Percentiles rank a stretch among this genome's conserved stretches.
Conservation (phyloP, 2,888 invertebrate genomes). For the Pheosia gnoma region DNA sequence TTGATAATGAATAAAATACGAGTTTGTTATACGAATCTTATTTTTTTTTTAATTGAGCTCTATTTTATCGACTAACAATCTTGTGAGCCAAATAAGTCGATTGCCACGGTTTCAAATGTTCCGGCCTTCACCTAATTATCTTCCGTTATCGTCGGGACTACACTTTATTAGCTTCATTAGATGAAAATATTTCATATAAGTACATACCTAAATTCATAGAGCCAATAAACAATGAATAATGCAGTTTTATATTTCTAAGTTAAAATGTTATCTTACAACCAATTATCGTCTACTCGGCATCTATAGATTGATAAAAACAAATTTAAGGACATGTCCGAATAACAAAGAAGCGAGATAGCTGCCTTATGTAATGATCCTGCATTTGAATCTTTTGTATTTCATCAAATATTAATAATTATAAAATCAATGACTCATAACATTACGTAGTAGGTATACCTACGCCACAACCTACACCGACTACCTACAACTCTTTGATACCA, state of each 20-base stretch:
- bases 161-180: background rate
- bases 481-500: background rate
- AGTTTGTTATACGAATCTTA: background rate
- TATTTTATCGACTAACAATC: constrained; percentile 1
- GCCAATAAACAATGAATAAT: too few species aligned
- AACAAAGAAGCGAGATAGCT: too few species aligned
- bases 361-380: too few species aligned
- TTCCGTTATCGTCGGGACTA: background rate
- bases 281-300: too few species aligned
- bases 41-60: background rate
- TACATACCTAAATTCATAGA: too few species aligned
- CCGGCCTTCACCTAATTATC: constrained; percentile 3
- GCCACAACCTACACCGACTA: background rate
- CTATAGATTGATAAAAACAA: too few species aligned
- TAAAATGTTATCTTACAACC: too few species aligned
- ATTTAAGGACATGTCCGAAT: too few species aligned
- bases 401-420: too few species aligned
- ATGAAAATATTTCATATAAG: background rate
- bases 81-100: background rate
- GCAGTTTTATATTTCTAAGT: too few species aligned
- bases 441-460: background rate
- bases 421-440: background rate
- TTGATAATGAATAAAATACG: too few species aligned
- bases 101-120: background rate
- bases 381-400: too few species aligned